Evolutionary conservation across 2,888 invertebrate species (phyloP), one percentile per base, ranked within the genome.

Genomic region (Pseudococcus longispinus): DNA sequence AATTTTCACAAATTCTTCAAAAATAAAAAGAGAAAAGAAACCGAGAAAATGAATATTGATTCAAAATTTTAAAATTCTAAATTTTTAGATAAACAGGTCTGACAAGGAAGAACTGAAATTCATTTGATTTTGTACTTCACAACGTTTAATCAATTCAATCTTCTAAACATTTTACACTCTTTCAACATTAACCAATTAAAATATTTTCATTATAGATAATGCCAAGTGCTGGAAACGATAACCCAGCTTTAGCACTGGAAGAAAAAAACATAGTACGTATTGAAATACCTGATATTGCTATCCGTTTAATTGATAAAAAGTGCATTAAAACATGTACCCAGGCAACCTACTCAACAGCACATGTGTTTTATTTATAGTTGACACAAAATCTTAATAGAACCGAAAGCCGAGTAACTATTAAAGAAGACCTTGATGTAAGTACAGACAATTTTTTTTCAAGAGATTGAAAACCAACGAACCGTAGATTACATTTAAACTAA

Each of bases 361-460:
- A 60, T 23, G 20, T 23, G 8, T 70, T 70, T 70, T 70, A 70
- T 70, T 70, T 70, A 29, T 70, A 70, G 77, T 80, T 42, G 42
- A 26, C 77, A 80, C 26, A 18, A 23, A 80, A 80, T 42, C 29
- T 80, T 26, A 80, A 80, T 32, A 42, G 70, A 6, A 29, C 20
- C 13, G 77, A 80, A 29, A 80, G 77, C 42, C 32, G 77, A 80
- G 42, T 80, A 42, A 42, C 42, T n/a, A 80, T 80, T 11, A 80
- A 80, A 13, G 77, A 80, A 80, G 77, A 80, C 42, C 77, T 42
- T 42, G 77, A 80, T 23, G 77, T 80, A 83, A 42, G 82, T 44
- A 82, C 20, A 32, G 32, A 60, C n/a, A 84, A 18, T 84, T 55
- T 84, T 32, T n/a, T 37, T 32, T 60, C 83, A 23, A 15, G 32